These are phyloP conservation scores for Henricia sp. DNA, from an alignment of 53 echinoderm and acorn worm genomes.

Conservation along the genomic window DNA sequence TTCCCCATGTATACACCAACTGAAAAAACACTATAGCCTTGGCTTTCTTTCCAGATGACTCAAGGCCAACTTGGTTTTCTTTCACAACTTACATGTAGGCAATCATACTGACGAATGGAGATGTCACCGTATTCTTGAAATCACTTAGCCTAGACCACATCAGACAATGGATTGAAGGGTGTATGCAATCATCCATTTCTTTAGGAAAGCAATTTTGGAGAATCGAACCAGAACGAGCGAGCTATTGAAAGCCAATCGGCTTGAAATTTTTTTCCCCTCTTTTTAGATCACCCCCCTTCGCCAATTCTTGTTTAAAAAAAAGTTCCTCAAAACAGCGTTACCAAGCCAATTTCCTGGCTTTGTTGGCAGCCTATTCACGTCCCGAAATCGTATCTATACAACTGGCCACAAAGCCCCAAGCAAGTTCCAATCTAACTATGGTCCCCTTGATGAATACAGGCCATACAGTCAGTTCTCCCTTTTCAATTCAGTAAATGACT, in stretches of 20 bases:
- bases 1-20: too few species aligned
- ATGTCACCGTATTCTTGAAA: slow-evolving; percentile 2
- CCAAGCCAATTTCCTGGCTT: slow-evolving; percentile 56
- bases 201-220: neutral
- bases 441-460: slow-evolving; percentile 10
- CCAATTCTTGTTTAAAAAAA: neutral
- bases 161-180: too few species aligned
- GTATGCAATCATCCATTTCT: too few species aligned
- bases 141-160: too few species aligned
- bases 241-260: neutral
- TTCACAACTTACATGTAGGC: neutral
- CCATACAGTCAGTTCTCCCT: slow-evolving; percentile 29
- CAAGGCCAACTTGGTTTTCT: too few species aligned
- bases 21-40: too few species aligned
- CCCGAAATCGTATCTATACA: neutral
- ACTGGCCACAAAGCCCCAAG: neutral
- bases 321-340: slow-evolving; percentile 1
- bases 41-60: too few species aligned
- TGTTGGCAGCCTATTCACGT: slow-evolving; percentile 20
- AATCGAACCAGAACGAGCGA: slow-evolving; percentile 41
- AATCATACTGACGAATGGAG: slow-evolving; percentile 9
- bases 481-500: slow-evolving; percentile 24
- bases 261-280: neutral
- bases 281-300: neutral
- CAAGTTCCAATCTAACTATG: neutral